Conservation (phyloP, 1,140 invertebrate genomes). For the Plectus sambesii region DNA sequence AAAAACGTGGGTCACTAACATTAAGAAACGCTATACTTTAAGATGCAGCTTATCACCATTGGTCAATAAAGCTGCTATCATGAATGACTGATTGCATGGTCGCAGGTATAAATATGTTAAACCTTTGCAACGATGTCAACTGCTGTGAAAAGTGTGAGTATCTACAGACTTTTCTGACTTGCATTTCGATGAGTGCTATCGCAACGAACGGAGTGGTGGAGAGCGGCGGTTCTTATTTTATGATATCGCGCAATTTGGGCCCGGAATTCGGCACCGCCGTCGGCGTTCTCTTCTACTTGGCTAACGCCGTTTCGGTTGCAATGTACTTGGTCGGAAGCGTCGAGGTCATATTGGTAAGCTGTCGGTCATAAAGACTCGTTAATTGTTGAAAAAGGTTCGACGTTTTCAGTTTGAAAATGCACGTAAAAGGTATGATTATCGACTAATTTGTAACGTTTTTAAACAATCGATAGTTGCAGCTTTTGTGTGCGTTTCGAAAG, state of each 20-base stretch:
- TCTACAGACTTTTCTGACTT: slow-evolving; percentile 82
- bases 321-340: slow-evolving; percentile 96
- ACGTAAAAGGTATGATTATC: no score
- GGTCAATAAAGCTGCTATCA: no score
- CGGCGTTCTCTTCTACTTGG: slow-evolving; percentile 94
- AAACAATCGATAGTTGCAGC: background rate
- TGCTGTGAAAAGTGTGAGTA: no score
- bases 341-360: slow-evolving; percentile 79
- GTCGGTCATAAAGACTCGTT: background rate
- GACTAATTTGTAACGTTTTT: slow-evolving; percentile 9
- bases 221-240: slow-evolving; percentile 89
- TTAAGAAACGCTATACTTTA: no score
- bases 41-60: no score
- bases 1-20: no score
- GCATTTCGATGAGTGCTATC: slow-evolving; percentile 97
- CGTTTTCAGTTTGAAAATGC: no score
- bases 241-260: slow-evolving; percentile 84
- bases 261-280: slow-evolving; percentile 97
- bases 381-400: background rate
- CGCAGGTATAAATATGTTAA: no score
- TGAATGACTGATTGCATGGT: no score
- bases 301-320: slow-evolving; percentile 91
- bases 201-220: slow-evolving; percentile 93
- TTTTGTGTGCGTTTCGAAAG: no score
- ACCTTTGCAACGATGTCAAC: no score